A percentile compares a stretch with the other conserved stretches of the same genome.
Conservation (phyloP, 2,888 invertebrate genomes). For the Rhynchonema sp. region DNA sequence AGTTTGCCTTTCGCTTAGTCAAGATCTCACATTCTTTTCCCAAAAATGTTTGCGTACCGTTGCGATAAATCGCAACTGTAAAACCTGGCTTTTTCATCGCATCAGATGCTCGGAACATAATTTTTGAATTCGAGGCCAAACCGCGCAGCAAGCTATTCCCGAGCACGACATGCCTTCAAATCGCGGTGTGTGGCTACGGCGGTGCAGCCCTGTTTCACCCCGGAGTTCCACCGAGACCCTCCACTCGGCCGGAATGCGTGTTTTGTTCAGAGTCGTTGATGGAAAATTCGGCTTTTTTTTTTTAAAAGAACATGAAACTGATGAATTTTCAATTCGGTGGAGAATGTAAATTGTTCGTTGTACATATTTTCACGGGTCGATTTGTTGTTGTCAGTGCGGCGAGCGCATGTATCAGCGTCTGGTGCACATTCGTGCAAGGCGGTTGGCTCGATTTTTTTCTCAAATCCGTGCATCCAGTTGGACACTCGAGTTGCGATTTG, state of each 20-base stretch:
- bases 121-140: constrained; percentile 28
- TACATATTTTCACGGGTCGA: no score
- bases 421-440: constrained; percentile 32
- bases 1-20: no score
- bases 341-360: no score
- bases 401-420: constrained; percentile 25
- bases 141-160: constrained; percentile 30
- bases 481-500: constrained; percentile 30
- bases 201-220: constrained; percentile 38
- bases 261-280: constrained; percentile 30
- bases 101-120: background rate
- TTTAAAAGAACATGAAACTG: no score
- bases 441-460: constrained; percentile 33
- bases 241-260: constrained; percentile 35
- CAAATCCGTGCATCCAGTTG: constrained; percentile 36
- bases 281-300: background rate
- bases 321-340: no score
- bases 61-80: no score
- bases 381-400: background rate
- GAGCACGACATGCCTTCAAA: constrained; percentile 32
- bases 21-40: no score
- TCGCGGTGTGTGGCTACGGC: constrained; percentile 17
- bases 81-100: no score
- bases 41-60: no score
- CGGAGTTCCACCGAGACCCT: constrained; percentile 38